Evolutionary conservation across 2,888 invertebrate genomes (phyloP).

Genomic region (Hanleya hanleyi): DNA sequence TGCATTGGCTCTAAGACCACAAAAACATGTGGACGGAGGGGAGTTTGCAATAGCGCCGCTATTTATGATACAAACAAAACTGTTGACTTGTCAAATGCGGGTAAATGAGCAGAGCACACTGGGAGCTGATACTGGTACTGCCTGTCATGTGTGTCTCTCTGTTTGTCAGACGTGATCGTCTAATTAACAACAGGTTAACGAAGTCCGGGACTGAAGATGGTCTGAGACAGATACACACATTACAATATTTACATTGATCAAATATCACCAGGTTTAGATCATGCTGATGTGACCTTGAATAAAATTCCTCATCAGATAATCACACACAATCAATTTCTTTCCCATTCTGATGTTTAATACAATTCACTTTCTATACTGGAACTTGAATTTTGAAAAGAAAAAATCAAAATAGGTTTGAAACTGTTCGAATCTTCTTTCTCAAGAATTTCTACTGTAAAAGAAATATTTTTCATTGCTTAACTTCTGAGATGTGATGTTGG

Average conservation of each 20-base stretch:
- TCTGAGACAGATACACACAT: not conserved
- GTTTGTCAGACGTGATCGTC: not conserved
- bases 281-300: too few relatives aligned
- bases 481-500: too few relatives aligned
- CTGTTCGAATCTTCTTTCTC: not conserved
- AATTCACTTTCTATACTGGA: not conserved
- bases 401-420: not conserved
- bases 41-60: not conserved
- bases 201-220: not conserved
- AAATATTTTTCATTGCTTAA: too few relatives aligned
- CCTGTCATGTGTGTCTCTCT: not conserved
- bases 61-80: constrained; percentile 9
- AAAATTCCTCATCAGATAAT: too few relatives aligned
- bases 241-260: too few relatives aligned
- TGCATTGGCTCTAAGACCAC: not conserved
- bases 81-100: constrained; percentile 1
- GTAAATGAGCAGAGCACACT: not conserved
- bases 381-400: not conserved
- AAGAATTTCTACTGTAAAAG: too few relatives aligned
- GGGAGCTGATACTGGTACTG: not conserved
- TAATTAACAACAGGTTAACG: not conserved
- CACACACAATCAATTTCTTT: not conserved
- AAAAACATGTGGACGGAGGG: constrained; percentile 4
- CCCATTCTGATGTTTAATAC: too few relatives aligned
- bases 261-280: too few relatives aligned